Conservation (phyloP, 2,113 vertebrate species). For the Gnathochromis pfefferi region DNA sequence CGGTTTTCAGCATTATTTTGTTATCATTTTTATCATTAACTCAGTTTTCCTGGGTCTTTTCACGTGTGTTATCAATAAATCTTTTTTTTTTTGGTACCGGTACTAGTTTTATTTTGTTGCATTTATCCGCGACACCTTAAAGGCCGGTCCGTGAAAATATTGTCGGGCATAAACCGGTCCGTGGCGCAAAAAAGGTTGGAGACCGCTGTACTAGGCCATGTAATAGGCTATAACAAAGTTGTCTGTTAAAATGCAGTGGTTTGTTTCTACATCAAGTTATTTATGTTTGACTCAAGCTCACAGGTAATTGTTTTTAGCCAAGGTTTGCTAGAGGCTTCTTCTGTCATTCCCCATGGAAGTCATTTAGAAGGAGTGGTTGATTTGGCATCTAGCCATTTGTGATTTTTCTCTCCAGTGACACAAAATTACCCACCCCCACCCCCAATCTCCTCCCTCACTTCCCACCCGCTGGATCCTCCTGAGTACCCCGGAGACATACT, state of each 20-base stretch:
- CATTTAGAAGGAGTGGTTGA: constrained; percentile 64
- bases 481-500: constrained; percentile 25
- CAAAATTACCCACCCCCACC: constrained; percentile 51
- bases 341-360: constrained; percentile 57
- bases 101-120: too few species aligned
- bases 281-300: neutral
- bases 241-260: neutral
- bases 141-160: too few species aligned
- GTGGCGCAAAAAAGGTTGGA: too few species aligned
- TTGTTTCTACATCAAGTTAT: neutral
- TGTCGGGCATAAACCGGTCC: too few species aligned
- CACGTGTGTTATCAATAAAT: too few species aligned
- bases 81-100: too few species aligned
- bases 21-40: too few species aligned
- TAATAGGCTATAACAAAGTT: neutral
- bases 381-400: constrained; percentile 57
- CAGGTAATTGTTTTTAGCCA: constrained; percentile 10
- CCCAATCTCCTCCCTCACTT: constrained; percentile 18
- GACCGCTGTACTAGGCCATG: neutral
- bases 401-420: constrained; percentile 66
- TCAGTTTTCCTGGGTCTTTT: too few species aligned
- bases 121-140: too few species aligned
- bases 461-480: constrained; percentile 22
- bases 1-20: too few species aligned
- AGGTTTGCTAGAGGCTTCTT: neutral